Evolutionary conservation across 2,888 invertebrate genomes (phyloP).

Genomic region (Idaea dimidiata): DNA sequence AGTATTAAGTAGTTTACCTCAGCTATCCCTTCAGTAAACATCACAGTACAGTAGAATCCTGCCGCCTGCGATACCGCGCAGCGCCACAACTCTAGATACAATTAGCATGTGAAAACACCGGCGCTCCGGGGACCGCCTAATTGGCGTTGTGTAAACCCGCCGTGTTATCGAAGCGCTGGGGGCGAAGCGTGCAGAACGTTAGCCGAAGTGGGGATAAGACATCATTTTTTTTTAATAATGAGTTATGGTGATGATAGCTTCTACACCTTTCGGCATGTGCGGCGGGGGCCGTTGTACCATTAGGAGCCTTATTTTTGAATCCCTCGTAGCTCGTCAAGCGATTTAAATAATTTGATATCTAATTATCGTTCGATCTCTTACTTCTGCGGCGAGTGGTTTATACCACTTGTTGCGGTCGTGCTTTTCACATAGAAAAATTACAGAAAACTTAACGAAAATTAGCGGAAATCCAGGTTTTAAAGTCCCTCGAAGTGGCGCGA

Average conservation of each 20-base stretch:
- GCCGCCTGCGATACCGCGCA: neutral
- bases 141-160: constrained; percentile 77
- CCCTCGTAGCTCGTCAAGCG: too few species aligned
- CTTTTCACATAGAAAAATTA: too few species aligned
- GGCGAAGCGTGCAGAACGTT: constrained; percentile 34
- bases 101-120: constrained; percentile 43
- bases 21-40: neutral
- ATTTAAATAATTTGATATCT: too few species aligned
- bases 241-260: neutral
- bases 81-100: constrained; percentile 20
- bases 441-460: too few species aligned
- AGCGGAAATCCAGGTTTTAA: too few species aligned
- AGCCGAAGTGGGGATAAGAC: constrained; percentile 9
- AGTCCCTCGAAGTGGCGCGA: too few species aligned
- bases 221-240: constrained; percentile 8
- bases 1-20: neutral
- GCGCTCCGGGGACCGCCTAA: constrained; percentile 62
- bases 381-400: too few species aligned
- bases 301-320: too few species aligned
- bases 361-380: too few species aligned
- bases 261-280: too few species aligned
- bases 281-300: too few species aligned
- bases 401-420: too few species aligned
- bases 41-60: neutral
- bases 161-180: constrained; percentile 71